Percentiles rank a stretch among this genome's conserved stretches.
Conservation (phyloP, 2,888 invertebrate species). For the Epirrita christyi region DNA sequence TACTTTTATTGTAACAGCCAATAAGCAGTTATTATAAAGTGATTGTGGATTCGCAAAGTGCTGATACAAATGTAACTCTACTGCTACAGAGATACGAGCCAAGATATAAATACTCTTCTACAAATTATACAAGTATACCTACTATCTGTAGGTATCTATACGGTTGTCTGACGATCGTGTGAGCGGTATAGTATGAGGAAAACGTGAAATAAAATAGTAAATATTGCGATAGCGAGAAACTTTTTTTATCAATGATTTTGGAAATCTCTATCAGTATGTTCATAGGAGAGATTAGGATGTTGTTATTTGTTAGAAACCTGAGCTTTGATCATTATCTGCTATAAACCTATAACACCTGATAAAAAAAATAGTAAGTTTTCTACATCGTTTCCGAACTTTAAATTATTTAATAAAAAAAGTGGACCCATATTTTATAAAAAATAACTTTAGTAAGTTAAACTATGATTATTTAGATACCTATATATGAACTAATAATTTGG, state of each 20-base stretch:
- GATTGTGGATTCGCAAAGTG: neutral
- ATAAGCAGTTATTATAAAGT: conserved; percentile 12
- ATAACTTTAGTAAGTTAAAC: no score
- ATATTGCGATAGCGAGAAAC: conserved; percentile 43
- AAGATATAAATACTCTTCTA: conserved; percentile 61
- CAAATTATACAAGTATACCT: conserved; percentile 25
- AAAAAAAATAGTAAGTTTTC: no score
- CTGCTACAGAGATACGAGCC: conserved; percentile 49
- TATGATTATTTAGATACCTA: no score
- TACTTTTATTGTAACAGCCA: neutral
- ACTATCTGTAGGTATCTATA: conserved; percentile 49
- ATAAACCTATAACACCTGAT: no score
- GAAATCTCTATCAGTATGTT: conserved; percentile 27
- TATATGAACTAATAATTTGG: no score
- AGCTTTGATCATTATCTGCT: neutral
- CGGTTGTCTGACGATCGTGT: conserved; percentile 35
- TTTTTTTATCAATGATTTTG: conserved; percentile 34
- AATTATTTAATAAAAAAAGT: no score
- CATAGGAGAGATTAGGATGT: neutral
- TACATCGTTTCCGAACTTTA: no score
- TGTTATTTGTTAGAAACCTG: neutral
- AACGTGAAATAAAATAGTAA: conserved; percentile 71
- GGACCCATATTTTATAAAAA: no score
- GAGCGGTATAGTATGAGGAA: conserved; percentile 75
- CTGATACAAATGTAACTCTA: conserved; percentile 44